Percentiles rank a stretch among this genome's conserved stretches.
These are phyloP conservation scores for Ophiothrix spiculata DNA, from an alignment of 35 echinoderm and acorn worm species.

Conservation along the genomic window DNA sequence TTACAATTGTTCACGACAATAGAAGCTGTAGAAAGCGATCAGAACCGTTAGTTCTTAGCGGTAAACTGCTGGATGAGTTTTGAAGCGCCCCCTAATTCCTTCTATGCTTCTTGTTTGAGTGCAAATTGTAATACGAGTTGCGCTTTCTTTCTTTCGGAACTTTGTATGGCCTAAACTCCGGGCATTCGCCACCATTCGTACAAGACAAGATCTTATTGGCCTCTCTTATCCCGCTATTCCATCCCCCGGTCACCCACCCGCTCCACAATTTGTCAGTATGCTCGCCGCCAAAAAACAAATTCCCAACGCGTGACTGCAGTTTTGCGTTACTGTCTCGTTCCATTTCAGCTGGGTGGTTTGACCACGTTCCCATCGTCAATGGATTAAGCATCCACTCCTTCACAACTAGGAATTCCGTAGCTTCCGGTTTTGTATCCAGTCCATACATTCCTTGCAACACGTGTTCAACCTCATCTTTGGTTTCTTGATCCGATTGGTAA, in stretches of 20 bases:
- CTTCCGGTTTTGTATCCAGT: slow-evolving; percentile 3
- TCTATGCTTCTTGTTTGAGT: too few species aligned
- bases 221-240: not conserved
- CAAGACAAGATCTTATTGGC: not conserved
- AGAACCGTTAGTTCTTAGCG: too few species aligned
- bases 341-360: slow-evolving; percentile 31
- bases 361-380: slow-evolving; percentile 19
- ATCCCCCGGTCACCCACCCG: slow-evolving; percentile 16
- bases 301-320: slow-evolving; percentile 26
- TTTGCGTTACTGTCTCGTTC: not conserved
- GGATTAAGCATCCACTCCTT: slow-evolving; percentile 30
- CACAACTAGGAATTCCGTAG: slow-evolving; percentile 27
- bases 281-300: slow-evolving; percentile 42
- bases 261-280: not conserved
- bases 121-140: too few species aligned
- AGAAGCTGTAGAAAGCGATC: too few species aligned
- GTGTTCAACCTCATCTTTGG: slow-evolving; percentile 25
- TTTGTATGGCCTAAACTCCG: too few species aligned
- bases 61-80: too few species aligned
- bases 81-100: too few species aligned
- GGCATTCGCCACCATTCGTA: not conserved
- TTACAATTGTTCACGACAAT: too few species aligned
- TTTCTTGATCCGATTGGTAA: slow-evolving; percentile 6
- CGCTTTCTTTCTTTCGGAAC: too few species aligned
- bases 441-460: slow-evolving; percentile 41